Evolutionary conservation across 2,797 vertebrate genomes (phyloP), one percentile per base, ranked within the genome.

Genomic region (Hypotaenidia philippensis): DNA sequence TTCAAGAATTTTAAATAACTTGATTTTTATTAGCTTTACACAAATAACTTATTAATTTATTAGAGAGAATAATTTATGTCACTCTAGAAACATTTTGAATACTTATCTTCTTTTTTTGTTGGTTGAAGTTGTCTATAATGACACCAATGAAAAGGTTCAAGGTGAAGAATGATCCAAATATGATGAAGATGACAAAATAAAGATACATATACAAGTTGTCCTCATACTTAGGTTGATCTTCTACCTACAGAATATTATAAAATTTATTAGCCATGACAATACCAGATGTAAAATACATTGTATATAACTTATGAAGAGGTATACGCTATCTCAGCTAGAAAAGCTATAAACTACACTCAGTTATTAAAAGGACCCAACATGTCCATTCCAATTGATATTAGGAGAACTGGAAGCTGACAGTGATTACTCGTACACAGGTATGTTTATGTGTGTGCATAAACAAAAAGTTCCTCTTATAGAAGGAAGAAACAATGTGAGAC

Each of bases 91-190:
- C 21, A 71, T 88, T 88, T 95, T 22, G 63, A 97, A 97, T 98
- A 99, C 99, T 99, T 99, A 99, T 99, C 99, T 99, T 99, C 98
- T 99, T 99, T 98, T 99, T 99, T 96, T 99, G 99, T 96, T 99
- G 99, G 96, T 99, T 99, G 98, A 99, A 99, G 97, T 99, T 99
- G 97, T 99, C 99, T 96, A 99, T 99, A 96, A 99, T 99, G 96
- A 99, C 99, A 96, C 99, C 99, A 98, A 99, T 99, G 93, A 99
- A 99, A 93, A 99, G 99, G 86, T 99, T 99, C 79, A 99, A 98
- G 65, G 99, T 99, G 97, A 99, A 99, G 98, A 99, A 99, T 56
- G 99, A 99, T 94, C 99, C 99, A 91, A 99, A 99, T 96, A 99
- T 99, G 94, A 99, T 99, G 97, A 99, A 99, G 94, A 99, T 97